phyloP scores from a whole-genome alignment of 2,888 invertebrate species.

The Rhyacophila evoluta region DNA sequence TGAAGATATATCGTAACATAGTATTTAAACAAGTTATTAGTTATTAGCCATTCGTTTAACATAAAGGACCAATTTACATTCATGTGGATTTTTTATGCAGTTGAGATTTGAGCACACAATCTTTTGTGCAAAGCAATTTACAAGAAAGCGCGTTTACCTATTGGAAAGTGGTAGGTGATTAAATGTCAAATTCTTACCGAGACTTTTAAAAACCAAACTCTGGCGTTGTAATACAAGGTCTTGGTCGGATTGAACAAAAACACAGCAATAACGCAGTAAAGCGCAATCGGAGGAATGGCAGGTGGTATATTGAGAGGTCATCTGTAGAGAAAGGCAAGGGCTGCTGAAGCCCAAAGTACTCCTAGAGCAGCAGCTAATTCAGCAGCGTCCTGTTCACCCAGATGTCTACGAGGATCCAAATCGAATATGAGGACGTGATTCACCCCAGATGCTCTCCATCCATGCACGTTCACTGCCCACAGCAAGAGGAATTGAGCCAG shows the following conservation, averaged over 20 bases:
- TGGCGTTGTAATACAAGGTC: slow-evolving; percentile 80
- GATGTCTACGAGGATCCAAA: slow-evolving; percentile 82
- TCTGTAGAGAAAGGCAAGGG: slow-evolving; percentile 77
- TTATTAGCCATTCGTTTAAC: no score
- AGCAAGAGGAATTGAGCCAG: slow-evolving; percentile 81
- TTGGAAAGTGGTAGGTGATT: no score
- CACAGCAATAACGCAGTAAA: slow-evolving; percentile 75
- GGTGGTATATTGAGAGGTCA: slow-evolving; percentile 76
- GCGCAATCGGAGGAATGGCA: slow-evolving; percentile 80
- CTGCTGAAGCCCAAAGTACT: slow-evolving; percentile 78
- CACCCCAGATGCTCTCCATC: slow-evolving; percentile 85
- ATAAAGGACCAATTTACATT: no score
- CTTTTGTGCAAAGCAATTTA: no score
- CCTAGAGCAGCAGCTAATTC: slow-evolving; percentile 83
- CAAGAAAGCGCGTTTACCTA: no score
- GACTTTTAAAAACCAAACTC: slow-evolving; percentile 79
- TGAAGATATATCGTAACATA: no score
- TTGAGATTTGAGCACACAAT: no score
- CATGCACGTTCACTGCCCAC: slow-evolving; percentile 84
- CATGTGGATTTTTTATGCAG: no score
- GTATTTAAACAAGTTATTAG: no score
- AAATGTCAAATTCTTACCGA: slow-evolving; percentile 69
- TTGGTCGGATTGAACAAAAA: slow-evolving; percentile 83
- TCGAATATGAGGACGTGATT: slow-evolving; percentile 89
- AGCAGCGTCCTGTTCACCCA: slow-evolving; percentile 81